Conservation (phyloP, 2,113 vertebrate species). For the Oxyruncus cristatus region DNA sequence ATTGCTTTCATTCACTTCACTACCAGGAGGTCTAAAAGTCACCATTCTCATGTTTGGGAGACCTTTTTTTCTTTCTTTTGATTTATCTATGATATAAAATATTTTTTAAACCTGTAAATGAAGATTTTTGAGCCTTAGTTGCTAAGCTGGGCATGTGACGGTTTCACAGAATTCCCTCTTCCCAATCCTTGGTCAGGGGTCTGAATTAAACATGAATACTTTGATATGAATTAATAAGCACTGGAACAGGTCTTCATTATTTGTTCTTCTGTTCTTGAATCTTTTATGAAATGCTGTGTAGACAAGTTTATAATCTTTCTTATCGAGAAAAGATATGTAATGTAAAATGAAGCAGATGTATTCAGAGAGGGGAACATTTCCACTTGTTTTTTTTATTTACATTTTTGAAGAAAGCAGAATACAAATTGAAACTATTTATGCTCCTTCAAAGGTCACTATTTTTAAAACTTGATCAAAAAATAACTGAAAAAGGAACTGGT, state of each 20-base stretch:
- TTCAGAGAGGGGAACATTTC: neutral
- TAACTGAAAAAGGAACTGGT: neutral
- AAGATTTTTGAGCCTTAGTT: neutral
- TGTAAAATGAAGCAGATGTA: neutral
- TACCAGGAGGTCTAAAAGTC: neutral
- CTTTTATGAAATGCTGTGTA: slow-evolving; percentile 44
- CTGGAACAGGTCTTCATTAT: neutral
- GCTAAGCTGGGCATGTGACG: neutral
- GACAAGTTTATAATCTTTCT: slow-evolving; percentile 19
- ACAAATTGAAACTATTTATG: neutral
- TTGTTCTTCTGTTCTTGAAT: slow-evolving; percentile 33
- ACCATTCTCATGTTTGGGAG: fast-evolving
- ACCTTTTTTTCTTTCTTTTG: neutral
- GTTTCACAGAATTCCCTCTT: neutral
- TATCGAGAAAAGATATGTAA: neutral
- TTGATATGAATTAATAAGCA: slow-evolving; percentile 19
- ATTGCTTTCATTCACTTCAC: neutral
- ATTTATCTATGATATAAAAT: neutral
- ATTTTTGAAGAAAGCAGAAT: neutral
- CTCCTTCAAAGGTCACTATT: neutral
- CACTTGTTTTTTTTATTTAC: neutral
- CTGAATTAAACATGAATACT: slow-evolving; percentile 46
- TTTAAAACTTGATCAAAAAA: neutral
- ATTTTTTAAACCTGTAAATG: neutral
- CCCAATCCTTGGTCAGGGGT: neutral